phyloP scores from a whole-genome alignment of 2,797 vertebrate species.

The Clarias platycephalus region DNA sequence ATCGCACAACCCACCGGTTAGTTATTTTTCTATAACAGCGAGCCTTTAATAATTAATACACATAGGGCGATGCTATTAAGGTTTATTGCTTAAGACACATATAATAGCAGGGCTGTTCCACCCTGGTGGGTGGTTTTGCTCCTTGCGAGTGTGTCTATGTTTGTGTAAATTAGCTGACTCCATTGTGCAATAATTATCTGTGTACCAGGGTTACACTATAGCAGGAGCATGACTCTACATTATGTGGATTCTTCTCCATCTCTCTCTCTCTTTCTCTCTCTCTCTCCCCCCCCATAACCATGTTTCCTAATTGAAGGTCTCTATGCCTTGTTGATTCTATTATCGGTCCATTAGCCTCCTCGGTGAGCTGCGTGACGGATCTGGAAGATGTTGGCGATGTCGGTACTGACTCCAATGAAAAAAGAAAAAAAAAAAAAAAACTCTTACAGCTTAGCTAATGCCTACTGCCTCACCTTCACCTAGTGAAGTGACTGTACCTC shows the following conservation, averaged over 20 bases:
- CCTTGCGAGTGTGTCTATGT: neutral
- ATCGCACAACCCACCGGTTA: neutral
- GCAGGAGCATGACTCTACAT: neutral
- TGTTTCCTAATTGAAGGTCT: constrained; percentile 32
- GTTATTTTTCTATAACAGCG: neutral
- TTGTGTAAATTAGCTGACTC: neutral
- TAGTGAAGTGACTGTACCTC: neutral
- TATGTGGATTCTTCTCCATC: neutral
- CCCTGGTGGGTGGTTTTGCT: neutral
- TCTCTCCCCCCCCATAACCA: neutral
- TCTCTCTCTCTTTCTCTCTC: neutral
- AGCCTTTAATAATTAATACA: neutral
- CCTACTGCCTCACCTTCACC: neutral
- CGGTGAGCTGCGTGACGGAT: constrained; percentile 30
- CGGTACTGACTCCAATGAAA: constrained; percentile 21
- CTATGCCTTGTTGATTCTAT: constrained; percentile 40
- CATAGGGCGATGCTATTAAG: neutral
- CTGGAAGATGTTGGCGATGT: constrained; percentile 33
- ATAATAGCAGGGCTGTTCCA: neutral
- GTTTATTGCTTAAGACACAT: neutral
- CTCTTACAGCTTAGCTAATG: neutral
- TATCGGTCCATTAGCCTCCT: constrained; percentile 48
- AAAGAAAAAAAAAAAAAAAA: neutral
- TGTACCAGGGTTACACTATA: neutral
- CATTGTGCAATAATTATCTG: neutral